Evolutionary conservation across 2,113 vertebrate genomes (phyloP).

Genomic region (Chunga burmeisteri): DNA sequence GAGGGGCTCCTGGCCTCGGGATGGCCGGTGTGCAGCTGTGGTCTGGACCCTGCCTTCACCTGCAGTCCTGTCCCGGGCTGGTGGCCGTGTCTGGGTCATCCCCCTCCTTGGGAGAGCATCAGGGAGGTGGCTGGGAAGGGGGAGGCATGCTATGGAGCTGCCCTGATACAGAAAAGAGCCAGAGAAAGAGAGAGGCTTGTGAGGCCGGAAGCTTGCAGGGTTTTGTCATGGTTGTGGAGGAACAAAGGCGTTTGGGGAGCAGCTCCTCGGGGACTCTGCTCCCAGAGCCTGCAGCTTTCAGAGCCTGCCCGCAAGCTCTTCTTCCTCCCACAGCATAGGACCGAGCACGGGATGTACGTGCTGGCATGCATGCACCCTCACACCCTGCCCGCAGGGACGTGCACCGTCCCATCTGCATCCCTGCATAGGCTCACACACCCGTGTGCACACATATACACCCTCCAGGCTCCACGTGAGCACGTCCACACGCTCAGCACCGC

Average conservation of each 20-base stretch:
- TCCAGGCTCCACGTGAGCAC: background rate
- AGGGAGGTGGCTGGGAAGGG: background rate
- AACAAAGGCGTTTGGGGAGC: background rate
- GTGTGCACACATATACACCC: rapidly evolving
- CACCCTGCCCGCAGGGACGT: rapidly evolving
- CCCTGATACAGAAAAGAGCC: background rate
- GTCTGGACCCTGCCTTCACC: background rate
- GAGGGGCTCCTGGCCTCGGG: background rate
- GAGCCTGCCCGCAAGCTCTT: background rate
- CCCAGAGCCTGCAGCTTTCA: background rate
- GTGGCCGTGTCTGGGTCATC: background rate
- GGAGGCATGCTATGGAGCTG: background rate
- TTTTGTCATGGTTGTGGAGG: background rate
- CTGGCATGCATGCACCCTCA: rapidly evolving
- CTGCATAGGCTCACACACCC: rapidly evolving
- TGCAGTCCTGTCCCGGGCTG: background rate
- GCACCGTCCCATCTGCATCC: rapidly evolving
- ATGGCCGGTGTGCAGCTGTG: background rate
- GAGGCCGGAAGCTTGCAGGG: background rate
- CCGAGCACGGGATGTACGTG: background rate
- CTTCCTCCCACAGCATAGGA: rapidly evolving
- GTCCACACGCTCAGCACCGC: rapidly evolving
- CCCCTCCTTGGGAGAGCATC: background rate
- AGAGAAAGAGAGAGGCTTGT: background rate
- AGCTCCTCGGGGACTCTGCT: background rate